These are phyloP conservation scores for Orthosia gracilis DNA, from an alignment of 2,888 invertebrate genomes.

Conservation along the genomic window DNA sequence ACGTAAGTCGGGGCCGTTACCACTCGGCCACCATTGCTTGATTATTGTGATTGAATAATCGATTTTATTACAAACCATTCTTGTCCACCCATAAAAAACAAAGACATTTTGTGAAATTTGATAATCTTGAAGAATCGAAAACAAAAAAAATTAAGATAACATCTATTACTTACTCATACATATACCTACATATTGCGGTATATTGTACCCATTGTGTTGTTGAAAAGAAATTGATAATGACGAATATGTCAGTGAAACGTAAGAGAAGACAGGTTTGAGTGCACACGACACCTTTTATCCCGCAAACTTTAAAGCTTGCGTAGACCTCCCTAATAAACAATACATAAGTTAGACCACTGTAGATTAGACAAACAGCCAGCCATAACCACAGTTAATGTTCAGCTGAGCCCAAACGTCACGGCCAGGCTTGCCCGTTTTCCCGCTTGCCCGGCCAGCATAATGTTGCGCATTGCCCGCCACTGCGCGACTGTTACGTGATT, in stretches of 20 bases:
- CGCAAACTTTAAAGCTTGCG: neutral
- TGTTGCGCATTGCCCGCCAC: conserved; percentile 28
- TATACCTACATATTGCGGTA: too few relatives aligned
- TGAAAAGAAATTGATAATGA: neutral
- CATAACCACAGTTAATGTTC: conserved; percentile 6
- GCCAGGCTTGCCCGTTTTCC: conserved; percentile 18
- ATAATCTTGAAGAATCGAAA: too few relatives aligned
- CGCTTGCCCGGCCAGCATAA: conserved; percentile 16
- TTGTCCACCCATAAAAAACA: neutral
- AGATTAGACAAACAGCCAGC: conserved; percentile 2
- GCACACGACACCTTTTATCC: neutral
- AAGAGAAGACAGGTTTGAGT: too few relatives aligned
- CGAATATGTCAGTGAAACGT: neutral
- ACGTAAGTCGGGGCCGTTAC: too few relatives aligned
- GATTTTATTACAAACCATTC: neutral
- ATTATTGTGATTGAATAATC: neutral
- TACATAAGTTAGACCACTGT: neutral
- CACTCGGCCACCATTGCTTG: too few relatives aligned
- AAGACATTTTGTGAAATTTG: neutral
- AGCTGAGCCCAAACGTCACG: conserved; percentile 42
- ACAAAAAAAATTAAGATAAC: neutral
- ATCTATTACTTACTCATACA: neutral
- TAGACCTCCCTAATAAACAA: neutral
- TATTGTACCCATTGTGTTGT: too few relatives aligned
- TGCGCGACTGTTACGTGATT: conserved; percentile 45